These are phyloP conservation scores for Oryzaephilus surinamensis DNA, from an alignment of 1,140 invertebrate genomes.

Conservation along the genomic window DNA sequence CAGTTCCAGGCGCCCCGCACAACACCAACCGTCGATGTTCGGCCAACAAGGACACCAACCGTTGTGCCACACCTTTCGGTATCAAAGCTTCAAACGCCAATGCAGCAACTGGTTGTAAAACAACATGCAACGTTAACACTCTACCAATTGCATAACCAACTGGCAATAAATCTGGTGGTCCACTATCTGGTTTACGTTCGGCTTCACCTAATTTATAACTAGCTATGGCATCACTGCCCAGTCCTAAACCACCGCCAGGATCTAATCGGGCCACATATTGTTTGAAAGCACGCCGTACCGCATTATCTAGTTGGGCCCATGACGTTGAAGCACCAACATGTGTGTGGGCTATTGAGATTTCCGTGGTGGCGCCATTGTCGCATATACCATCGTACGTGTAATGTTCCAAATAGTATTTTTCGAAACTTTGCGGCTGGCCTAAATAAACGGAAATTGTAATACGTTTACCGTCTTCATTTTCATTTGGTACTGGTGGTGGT, in stretches of 20 bases:
- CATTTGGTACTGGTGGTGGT: conserved; percentile 38
- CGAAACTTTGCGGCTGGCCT: conserved; percentile 68
- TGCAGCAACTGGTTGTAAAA: conserved; percentile 81
- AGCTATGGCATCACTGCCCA: conserved; percentile 79
- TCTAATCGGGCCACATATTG: conserved; percentile 91
- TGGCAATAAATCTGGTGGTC: conserved; percentile 77
- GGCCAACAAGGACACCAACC: conserved; percentile 64
- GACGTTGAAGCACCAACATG: conserved; percentile 86
- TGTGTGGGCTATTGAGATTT: conserved; percentile 74
- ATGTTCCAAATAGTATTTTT: conserved; percentile 45
- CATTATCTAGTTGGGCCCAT: conserved; percentile 89
- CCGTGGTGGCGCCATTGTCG: conserved; percentile 42
- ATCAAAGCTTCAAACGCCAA: conserved; percentile 93
- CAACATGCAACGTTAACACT: conserved; percentile 66
- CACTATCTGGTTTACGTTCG: conserved; percentile 51
- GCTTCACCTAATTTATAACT: conserved; percentile 90
- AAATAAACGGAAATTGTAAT: conserved; percentile 74
- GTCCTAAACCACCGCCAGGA: conserved; percentile 79
- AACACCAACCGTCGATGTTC: conserved; percentile 90
- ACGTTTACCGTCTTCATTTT: conserved; percentile 74
- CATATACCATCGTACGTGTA: conserved; percentile 41
- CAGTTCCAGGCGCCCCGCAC: conserved; percentile 93
- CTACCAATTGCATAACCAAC: conserved; percentile 90
- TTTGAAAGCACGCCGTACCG: conserved; percentile 85
- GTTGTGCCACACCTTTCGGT: conserved; percentile 90